Percentiles rank a stretch among this genome's conserved stretches.
These are phyloP conservation scores for Sceloporus tristichus DNA, from an alignment of 2,113 vertebrate genomes.

Conservation along the genomic window DNA sequence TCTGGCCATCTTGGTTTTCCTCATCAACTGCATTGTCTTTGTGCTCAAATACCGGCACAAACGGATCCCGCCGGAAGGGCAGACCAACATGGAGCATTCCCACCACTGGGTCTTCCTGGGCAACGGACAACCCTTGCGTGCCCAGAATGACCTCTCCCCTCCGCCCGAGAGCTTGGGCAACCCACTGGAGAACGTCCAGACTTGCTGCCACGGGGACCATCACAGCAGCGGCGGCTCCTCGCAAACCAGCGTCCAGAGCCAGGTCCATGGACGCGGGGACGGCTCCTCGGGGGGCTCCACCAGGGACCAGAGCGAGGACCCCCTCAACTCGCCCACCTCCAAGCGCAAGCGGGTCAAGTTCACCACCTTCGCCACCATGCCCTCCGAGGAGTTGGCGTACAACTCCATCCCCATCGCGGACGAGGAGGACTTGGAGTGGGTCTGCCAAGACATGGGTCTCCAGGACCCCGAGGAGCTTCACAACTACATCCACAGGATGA, in stretches of 20 bases:
- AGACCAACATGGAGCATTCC: conserved; percentile 98
- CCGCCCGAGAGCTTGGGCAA: conserved; percentile 88
- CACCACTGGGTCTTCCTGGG: conserved; percentile 99
- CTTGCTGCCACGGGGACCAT: conserved; percentile 93
- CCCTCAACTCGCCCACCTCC: conserved; percentile 93
- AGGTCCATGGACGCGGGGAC: conserved; percentile 93
- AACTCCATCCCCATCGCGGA: conserved; percentile 95
- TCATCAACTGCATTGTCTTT: conserved; percentile 99
- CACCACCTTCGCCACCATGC: conserved; percentile 95
- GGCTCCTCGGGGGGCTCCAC: conserved; percentile 93
- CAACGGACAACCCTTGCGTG: conserved; percentile 91
- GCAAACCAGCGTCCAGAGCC: conserved; percentile 96
- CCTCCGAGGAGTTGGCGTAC: conserved; percentile 94
- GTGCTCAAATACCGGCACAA: conserved; percentile 97
- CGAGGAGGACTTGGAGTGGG: conserved; percentile 96
- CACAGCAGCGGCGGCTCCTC: conserved; percentile 98
- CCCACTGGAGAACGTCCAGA: conserved; percentile 88
- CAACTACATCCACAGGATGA: conserved; percentile 96
- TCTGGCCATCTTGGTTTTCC: conserved; percentile 96
- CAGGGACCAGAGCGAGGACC: conserved; percentile 92
- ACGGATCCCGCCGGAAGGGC: conserved; percentile 93
- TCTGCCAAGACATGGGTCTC: conserved; percentile 95
- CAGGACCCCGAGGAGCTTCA: conserved; percentile 94
- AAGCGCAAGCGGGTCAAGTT: conserved; percentile 99
- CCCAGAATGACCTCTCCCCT: conserved; percentile 90